These are phyloP conservation scores for Anodontia alba DNA, from an alignment of 2,888 invertebrate species.

Conservation along the genomic window DNA sequence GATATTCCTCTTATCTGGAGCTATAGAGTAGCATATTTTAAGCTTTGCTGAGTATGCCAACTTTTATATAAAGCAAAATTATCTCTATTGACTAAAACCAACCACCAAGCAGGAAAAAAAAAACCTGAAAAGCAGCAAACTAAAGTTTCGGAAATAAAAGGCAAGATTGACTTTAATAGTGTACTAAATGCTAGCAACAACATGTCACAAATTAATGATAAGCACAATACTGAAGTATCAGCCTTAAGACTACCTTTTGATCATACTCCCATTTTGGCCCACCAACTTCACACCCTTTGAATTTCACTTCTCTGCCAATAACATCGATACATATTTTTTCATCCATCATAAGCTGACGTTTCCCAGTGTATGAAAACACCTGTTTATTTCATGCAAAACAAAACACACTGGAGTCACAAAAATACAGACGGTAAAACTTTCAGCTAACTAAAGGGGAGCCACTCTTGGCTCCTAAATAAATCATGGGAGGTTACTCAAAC, in stretches of 20 bases:
- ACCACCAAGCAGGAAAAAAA: no score
- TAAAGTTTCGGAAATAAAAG: no score
- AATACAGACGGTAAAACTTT: neutral
- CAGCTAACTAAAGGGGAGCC: constrained; percentile 7
- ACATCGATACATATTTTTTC: constrained; percentile 92
- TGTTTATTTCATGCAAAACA: constrained; percentile 78
- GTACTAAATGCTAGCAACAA: no score
- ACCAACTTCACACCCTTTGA: constrained; percentile 92
- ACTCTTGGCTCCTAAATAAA: neutral
- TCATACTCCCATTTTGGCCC: constrained; percentile 75
- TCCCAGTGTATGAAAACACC: constrained; percentile 97
- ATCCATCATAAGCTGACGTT: constrained; percentile 98
- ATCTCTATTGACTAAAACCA: no score
- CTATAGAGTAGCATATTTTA: no score
- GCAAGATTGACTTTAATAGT: neutral
- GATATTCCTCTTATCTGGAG: no score
- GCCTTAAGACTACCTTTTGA: constrained; percentile 70
- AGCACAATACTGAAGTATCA: constrained; percentile 13
- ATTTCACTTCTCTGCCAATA: constrained; percentile 88
- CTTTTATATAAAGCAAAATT: no score
- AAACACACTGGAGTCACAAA: constrained; percentile 13
- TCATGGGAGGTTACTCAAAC: neutral
- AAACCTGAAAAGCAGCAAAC: no score
- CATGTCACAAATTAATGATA: no score
- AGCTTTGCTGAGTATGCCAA: no score